Base-by-base conservation (phyloP, 2,113 vertebrate genomes). In the Rostratula benghalensis region DNA sequence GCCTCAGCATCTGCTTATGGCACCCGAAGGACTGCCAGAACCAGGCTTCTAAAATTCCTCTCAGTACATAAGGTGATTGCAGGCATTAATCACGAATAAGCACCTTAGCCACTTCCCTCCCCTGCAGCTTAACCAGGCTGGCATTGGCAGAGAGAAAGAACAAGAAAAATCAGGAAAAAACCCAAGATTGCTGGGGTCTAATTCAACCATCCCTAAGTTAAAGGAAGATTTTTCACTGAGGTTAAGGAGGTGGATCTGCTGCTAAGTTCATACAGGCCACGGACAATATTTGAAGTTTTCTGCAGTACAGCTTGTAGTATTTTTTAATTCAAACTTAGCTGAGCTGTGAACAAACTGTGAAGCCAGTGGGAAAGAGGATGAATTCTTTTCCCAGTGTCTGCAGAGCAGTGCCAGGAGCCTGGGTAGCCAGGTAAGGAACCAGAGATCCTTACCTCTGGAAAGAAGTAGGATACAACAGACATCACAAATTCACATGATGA, bases 1-100 rank as follows among this genome's bases (percentile, higher is more conserved):
- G 56, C 57, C 77, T 74, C 53, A 82, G 65, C 53, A 69, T 67
- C 83, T 93, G 43, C 39, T 93, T 87, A 84, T 21, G 37, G 28
- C 41, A 79, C 77, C 54, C 39, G 25, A 92, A 86, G 41, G 56
- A 84, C 9, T 92, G 76, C 78, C 80, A 93, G 48, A 77, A 87
- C 82, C 90, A 68, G 60, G 54, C 48, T 89, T 91, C 33, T 43
- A 59, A 69, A 89, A 6, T 73, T 94, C 75, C 56, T 85, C 20
- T 87, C 50, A 50, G 74, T 87, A 64, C 71, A 76, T 91, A 60
- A 91, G 43, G 50, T 56, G 77, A 94, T 56, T 96, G 83, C 67
- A 80, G 57, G 25, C 91, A 93, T 91, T 94, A 89, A 94, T 91
- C 92, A 87, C 69, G 59, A 69, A 91, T 73, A 96, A 91, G 69